A percentile compares a stretch with the other conserved stretches of the same genome.
phyloP scores from a whole-genome alignment of 1,140 invertebrate species.

The Drosophila ironensis region DNA sequence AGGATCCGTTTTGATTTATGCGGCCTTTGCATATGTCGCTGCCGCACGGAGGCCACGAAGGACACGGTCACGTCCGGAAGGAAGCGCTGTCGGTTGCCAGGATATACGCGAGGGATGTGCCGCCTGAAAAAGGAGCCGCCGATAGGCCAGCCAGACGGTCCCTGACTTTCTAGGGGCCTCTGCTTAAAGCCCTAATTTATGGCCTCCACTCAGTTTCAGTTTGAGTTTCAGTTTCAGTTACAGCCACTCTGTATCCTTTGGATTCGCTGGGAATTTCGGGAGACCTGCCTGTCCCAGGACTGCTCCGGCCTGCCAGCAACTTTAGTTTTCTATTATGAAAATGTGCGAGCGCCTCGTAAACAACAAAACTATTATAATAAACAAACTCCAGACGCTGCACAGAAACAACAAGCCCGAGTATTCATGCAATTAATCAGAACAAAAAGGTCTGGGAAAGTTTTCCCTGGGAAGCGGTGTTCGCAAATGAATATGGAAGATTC shows the following conservation, averaged over 20 bases:
- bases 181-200: conserved; percentile 57
- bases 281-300: background rate
- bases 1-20: conserved; percentile 53
- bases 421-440: background rate
- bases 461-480: too few species aligned
- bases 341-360: conserved; percentile 46
- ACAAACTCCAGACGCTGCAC: conserved; percentile 1
- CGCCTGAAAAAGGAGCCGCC: background rate
- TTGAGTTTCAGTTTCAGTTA: conserved; percentile 1
- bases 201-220: conserved; percentile 23
- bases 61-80: conserved; percentile 29
- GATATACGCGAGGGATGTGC: background rate
- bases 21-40: conserved; percentile 56
- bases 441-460: too few species aligned
- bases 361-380: conserved; percentile 55
- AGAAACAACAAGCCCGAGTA: background rate
- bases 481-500: too few species aligned
- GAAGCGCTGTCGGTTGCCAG: conserved; percentile 8
- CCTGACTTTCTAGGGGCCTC: background rate
- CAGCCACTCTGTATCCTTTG: too few species aligned
- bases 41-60: conserved; percentile 6
- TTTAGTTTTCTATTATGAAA: conserved; percentile 44
- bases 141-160: conserved; percentile 11
- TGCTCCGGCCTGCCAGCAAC: background rate
- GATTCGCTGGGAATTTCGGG: background rate